phyloP scores from a whole-genome alignment of 2,113 vertebrate species.

The Clarias macrocephalus region DNA sequence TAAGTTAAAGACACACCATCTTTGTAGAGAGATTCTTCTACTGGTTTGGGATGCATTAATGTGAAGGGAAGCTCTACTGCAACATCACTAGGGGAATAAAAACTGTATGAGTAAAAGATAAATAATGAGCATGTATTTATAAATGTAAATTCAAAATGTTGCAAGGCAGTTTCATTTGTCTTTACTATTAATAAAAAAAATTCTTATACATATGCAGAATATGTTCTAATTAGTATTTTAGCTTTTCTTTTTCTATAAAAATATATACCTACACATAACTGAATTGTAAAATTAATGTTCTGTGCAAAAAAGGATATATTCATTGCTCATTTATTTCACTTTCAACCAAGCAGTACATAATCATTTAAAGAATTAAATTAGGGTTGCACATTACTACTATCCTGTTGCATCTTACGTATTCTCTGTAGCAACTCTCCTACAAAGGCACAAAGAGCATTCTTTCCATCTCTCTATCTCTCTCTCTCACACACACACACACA shows the following conservation, averaged over 20 bases:
- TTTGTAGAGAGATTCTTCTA: conserved; percentile 79
- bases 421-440: not conserved
- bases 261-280: not conserved
- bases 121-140: not conserved
- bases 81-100: conserved; percentile 80
- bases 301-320: not conserved
- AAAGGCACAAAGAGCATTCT: not conserved
- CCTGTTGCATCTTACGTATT: not conserved
- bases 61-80: conserved; percentile 93
- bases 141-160: too few species aligned
- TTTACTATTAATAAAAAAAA: not conserved
- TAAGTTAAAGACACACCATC: conserved; percentile 75
- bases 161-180: not conserved
- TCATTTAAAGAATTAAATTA: not conserved
- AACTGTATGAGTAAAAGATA: not conserved
- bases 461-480: not conserved
- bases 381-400: not conserved
- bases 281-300: not conserved
- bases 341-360: not conserved
- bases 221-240: not conserved
- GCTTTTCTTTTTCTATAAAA: not conserved
- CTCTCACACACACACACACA: not conserved
- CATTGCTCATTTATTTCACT: not conserved
- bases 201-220: not conserved
- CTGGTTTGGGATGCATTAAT: conserved; percentile 92